Evolutionary conservation across 2,797 vertebrate species (phyloP), one percentile per base, ranked within the genome.

Genomic region (Heliangelus exortis): DNA sequence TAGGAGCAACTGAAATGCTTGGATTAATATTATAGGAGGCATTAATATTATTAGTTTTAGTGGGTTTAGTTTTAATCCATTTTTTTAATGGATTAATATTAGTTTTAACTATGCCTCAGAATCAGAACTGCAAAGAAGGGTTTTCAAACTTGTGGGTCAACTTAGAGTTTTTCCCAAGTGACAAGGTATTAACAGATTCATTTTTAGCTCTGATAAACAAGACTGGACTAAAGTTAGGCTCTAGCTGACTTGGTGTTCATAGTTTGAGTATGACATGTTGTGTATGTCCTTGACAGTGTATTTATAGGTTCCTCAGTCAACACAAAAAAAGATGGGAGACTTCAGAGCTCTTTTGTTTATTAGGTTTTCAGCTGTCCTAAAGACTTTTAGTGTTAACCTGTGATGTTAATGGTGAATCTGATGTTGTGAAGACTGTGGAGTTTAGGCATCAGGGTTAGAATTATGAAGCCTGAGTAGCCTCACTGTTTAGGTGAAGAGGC

Each of bases 171-270:
- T 63, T 47, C 20, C 7, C 4, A 3, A 25, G 31, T n/a, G 58
- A 36, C 7, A 45, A 17, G 6, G 31, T 71, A 2, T n/a, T 1
- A 1, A 6, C 3, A 45, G 80, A 8, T 59, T 25, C 3, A 2
- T 77, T 83, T 45, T 83, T n/a, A 65, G 14, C 47, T 61, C 36
- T 51, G 28, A n/a, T 28, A 31, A 43, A 39, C 6, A 28, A 55
- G 33, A 6, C 45, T 63, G 67, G 12, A 0, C 9, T 71, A 15
- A 7, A 53, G 6, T 4, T 87, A 47, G 20, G 8, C 53, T 82
- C 16, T 81, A 19, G 29, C 25, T 83, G 61, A 6, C 11, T 17
- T 53, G 43, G 13, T 75, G 51, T 74, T 69, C 39, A 4, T 4
- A 11, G 48, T 59, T 67, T 20, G 36, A 31, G 2, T 58, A 12